These are phyloP conservation scores for Drosophila phalerata DNA, from an alignment of 2,888 invertebrate genomes.

Conservation along the genomic window DNA sequence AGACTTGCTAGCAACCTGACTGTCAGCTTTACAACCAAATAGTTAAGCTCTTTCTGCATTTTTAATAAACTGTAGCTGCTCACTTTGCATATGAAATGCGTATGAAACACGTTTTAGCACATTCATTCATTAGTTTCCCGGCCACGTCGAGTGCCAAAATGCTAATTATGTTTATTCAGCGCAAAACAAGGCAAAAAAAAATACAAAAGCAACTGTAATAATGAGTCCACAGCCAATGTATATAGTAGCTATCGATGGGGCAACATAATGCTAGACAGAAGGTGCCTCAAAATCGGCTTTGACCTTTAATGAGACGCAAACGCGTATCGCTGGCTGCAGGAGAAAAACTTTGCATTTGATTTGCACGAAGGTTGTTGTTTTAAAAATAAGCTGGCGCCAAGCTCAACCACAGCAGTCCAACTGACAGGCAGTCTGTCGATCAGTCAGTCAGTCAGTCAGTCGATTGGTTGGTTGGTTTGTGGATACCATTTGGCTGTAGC, in stretches of 20 bases:
- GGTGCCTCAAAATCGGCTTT: slow-evolving; percentile 69
- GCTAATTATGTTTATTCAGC: slow-evolving; percentile 79
- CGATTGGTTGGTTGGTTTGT: slow-evolving; percentile 28
- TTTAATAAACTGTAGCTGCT: slow-evolving; percentile 73
- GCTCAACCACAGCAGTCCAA: slow-evolving; percentile 35
- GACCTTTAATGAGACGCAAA: slow-evolving; percentile 74
- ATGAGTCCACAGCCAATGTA: neutral
- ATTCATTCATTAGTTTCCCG: slow-evolving; percentile 72
- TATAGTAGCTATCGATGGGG: slow-evolving; percentile 1
- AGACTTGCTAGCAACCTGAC: slow-evolving; percentile 59
- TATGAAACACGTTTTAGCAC: slow-evolving; percentile 47
- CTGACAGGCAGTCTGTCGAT: slow-evolving; percentile 60
- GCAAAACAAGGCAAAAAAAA: slow-evolving; percentile 51
- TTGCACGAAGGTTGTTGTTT: slow-evolving; percentile 75
- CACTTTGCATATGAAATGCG: slow-evolving; percentile 69
- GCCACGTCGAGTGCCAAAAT: slow-evolving; percentile 76
- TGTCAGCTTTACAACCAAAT: slow-evolving; percentile 65
- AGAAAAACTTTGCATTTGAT: slow-evolving; percentile 74
- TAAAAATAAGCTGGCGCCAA: slow-evolving; percentile 67
- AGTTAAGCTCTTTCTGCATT: slow-evolving; percentile 78
- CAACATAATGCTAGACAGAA: slow-evolving; percentile 30
- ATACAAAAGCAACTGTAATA: slow-evolving; percentile 3
- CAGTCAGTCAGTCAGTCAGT: slow-evolving; percentile 45
- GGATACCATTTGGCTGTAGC: slow-evolving; percentile 59
- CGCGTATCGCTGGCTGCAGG: slow-evolving; percentile 60